Evolutionary conservation across 1,140 invertebrate genomes (phyloP).

Genomic region (Drosophila pseudoananassae): DNA sequence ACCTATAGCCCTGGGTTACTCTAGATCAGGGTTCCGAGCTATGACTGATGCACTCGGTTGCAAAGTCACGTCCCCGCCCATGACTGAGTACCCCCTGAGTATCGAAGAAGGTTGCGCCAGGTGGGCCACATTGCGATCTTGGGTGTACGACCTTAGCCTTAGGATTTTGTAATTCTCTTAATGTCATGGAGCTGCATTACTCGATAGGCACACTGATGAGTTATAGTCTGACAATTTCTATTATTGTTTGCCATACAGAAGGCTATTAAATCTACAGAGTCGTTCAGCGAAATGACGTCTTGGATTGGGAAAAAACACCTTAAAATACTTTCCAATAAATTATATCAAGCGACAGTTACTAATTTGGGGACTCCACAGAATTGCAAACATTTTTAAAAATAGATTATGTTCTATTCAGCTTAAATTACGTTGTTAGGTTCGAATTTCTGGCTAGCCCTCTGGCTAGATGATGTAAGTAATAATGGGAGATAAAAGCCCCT

Average conservation of each 20-base stretch:
- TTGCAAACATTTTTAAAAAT: background rate
- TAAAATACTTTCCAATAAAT: background rate
- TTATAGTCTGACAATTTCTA: conserved; percentile 4
- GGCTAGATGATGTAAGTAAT: conserved; percentile 4
- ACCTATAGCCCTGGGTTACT: conserved; percentile 10
- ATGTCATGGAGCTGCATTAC: conserved; percentile 5
- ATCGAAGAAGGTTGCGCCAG: conserved; percentile 32
- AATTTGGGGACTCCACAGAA: background rate
- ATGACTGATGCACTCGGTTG: conserved; percentile 19
- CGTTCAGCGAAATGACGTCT: background rate
- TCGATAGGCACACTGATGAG: background rate
- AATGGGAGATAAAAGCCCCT: conserved; percentile 25
- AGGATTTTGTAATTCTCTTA: conserved; percentile 4
- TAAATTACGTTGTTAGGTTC: conserved; percentile 1
- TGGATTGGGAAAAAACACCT: background rate
- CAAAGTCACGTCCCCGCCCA: conserved; percentile 22
- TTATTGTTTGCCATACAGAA: background rate
- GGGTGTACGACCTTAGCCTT: conserved; percentile 26
- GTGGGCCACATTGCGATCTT: conserved; percentile 19
- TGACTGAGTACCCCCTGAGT: conserved; percentile 13
- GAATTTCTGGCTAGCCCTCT: conserved; percentile 8
- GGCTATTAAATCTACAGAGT: background rate
- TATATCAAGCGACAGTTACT: background rate
- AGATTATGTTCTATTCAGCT: conserved; percentile 25
- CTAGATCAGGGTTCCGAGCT: conserved; percentile 6